Conservation (phyloP, 1,140 invertebrate genomes). For the Scaptodrosophila lebanonensis region DNA sequence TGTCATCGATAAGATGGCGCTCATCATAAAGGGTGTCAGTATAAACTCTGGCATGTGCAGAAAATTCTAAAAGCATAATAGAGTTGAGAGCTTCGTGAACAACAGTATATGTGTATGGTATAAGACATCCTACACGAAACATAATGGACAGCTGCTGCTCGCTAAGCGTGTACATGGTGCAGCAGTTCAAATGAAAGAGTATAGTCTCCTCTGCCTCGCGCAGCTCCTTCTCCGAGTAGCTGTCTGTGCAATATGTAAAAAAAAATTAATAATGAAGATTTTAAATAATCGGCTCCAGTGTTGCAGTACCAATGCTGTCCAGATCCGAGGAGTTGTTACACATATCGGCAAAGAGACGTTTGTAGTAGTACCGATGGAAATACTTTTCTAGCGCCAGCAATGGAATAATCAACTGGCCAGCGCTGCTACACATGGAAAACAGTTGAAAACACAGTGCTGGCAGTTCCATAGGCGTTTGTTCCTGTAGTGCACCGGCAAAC, state of each 20-base stretch:
- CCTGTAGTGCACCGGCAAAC: conserved; percentile 75
- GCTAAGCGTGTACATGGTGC: conserved; percentile 65
- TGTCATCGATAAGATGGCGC: conserved; percentile 69
- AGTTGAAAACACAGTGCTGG: conserved; percentile 77
- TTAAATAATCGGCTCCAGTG: background rate
- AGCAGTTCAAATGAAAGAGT: conserved; percentile 71
- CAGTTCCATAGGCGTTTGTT: conserved; percentile 77
- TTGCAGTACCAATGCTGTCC: conserved; percentile 77
- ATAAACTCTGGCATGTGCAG: conserved; percentile 61
- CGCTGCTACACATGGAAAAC: conserved; percentile 76
- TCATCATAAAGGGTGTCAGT: conserved; percentile 68
- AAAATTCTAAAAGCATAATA: conserved; percentile 49
- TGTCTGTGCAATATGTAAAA: conserved; percentile 39
- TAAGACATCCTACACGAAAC: conserved; percentile 37
- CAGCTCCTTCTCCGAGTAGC: conserved; percentile 68
- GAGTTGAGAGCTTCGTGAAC: background rate
- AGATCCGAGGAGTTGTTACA: conserved; percentile 71
- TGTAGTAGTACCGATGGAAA: conserved; percentile 77
- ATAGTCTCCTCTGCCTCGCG: conserved; percentile 71
- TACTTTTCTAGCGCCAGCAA: conserved; percentile 77
- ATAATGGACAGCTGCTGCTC: conserved; percentile 59
- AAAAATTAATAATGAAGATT: background rate
- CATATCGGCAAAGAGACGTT: conserved; percentile 68
- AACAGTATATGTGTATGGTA: background rate
- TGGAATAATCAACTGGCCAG: conserved; percentile 59